Evolutionary conservation across 2,888 invertebrate species (phyloP), one percentile per base, ranked within the genome.

Genomic region (Dinocampus coccinellae): DNA sequence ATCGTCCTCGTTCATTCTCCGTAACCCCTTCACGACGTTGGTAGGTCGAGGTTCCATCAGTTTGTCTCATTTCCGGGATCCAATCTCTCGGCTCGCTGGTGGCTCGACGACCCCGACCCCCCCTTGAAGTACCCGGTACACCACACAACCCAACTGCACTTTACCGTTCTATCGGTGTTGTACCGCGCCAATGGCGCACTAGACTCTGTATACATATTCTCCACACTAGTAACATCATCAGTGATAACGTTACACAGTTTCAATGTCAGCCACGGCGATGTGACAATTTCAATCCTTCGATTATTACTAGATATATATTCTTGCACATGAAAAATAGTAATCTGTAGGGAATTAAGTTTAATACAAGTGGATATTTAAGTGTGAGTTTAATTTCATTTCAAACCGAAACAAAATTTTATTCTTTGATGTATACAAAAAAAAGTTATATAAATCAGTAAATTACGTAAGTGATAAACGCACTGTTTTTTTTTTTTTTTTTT

Each of bases 21-120:
- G 16, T 4, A 26, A 26, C 22, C 47, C 4, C 33, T 29, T n/a
- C 52, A 20, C 34, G 22, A 53, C 52, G 62, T 73, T 71, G 70
- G 72, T 78, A 77, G 75, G 79, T 81, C 80, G 79, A 74, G 77
- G 76, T 78, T 81, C 82, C 83, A 81, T 83, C 82, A 83, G 83
- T 85, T 84, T 83, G 83, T 85, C 85, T 84, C 85, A 85, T 86
- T 86, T 86, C 85, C 84, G 81, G 84, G 79, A 85, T 85, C 84
- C 84, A 85, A 85, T 84, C 83, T 85, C 81, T 80, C 80, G 82
- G 79, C 82, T 82, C 78, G 78, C 71, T 80, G 78, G 76, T 78
- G 78, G 76, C 78, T 78, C 79, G 79, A 78, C 79, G 76, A 74
- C 73, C n/a, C 76, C 74, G 72, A 65, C 74, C 73, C 73, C 70